Base-by-base conservation (phyloP, 2,797 vertebrate genomes). In the Acomys russatus region DNA sequence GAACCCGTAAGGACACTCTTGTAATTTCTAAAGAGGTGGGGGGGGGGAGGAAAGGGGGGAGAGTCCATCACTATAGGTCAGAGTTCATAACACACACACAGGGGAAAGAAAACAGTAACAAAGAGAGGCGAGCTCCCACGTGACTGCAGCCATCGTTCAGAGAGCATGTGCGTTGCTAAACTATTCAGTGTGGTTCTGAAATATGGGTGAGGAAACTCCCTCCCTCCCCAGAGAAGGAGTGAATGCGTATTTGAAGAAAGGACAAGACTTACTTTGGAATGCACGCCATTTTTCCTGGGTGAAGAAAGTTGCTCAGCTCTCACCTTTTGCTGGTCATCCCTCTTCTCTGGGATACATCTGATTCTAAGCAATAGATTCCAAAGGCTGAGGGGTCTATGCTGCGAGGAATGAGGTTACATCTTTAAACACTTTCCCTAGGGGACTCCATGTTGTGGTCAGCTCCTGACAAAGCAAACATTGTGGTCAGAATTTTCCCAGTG, bases 1-100 rank as follows among this genome's bases (percentile, higher is more conserved):
- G 77, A 94, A 33, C 71, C 71, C 94, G 90, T 92, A 94, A 17
- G 54, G 92, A 92, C 98, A 96, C 98, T 98, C 96, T 84, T 98
- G 96, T 96, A 96, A 96, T 97, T 97, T 97, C 97, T 4, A 44
- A 44, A 44, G 44, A 4, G 44, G 44, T 4, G 44, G 4, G 44
- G 44, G 44, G 44, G 44, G 44, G n/a, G n/a, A n/a, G n/a, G n/a
- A n/a, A n/a, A n/a, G n/a, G n/a, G n/a, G 73, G 96, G 12, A 23
- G 5, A 51, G 28, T 95, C 96, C 90, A 70, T 77, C 86, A 95
- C 82, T 96, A 56, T 84, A 96, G 84, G 80, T 97, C 83, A 94
- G 95, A 98, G 93, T 92, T 98, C 92, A 94, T 86, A 95, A 74
- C 73, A 71, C 90, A 82, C 49, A 85, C 94, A 83, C 44, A 85